phyloP scores from a whole-genome alignment of 2,888 invertebrate genomes.

The Andrena dorsata region DNA sequence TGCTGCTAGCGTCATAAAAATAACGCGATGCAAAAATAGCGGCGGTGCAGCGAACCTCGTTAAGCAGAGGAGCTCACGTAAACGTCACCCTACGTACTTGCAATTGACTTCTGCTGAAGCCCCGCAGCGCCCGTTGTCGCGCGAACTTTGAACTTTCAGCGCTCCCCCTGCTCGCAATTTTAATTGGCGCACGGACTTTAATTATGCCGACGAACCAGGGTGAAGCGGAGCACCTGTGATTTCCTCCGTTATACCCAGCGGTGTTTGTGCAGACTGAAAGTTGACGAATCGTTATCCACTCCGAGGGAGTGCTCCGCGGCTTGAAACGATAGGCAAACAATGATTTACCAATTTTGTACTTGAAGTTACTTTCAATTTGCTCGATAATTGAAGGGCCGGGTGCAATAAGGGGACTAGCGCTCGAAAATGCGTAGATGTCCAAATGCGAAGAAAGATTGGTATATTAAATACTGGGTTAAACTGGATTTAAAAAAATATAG shows the following conservation, averaged over 20 bases:
- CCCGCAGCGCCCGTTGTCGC: constrained; percentile 8
- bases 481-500: too few relatives aligned
- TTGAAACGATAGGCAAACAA: not conserved
- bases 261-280: constrained; percentile 7
- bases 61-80: not conserved
- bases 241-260: constrained; percentile 6
- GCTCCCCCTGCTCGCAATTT: constrained; percentile 17
- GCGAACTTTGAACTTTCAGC: constrained; percentile 53
- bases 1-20: constrained; percentile 12
- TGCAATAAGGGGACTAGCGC: too few relatives aligned
- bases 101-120: constrained; percentile 39
- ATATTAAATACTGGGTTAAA: too few relatives aligned
- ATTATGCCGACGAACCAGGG: constrained; percentile 29
- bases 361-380: constrained; percentile 33
- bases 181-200: constrained; percentile 55
- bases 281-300: constrained; percentile 28
- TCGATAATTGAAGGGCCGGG: constrained; percentile 15
- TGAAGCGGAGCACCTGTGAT: not conserved
- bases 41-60: constrained; percentile 19
- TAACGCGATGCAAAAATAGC: constrained; percentile 4
- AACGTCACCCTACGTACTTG: not conserved
- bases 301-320: not conserved
- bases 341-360: not conserved
- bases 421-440: too few relatives aligned
- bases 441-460: too few relatives aligned